These are phyloP conservation scores for Metopia argyrocephala DNA, from an alignment of 2,888 invertebrate genomes.

Conservation along the genomic window DNA sequence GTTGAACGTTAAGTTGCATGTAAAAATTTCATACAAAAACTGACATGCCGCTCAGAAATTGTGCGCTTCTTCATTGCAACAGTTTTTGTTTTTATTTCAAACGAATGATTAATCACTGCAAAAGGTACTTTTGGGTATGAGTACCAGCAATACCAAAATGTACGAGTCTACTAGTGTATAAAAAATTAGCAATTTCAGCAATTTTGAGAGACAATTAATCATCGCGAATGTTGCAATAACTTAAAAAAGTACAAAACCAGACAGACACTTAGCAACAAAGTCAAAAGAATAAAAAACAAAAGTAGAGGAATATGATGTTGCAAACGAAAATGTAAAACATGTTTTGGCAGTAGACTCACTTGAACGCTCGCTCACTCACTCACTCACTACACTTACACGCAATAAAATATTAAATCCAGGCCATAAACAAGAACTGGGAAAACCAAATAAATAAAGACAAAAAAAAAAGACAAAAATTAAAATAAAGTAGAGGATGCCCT, in stretches of 20 bases:
- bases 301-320: background rate
- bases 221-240: conserved; percentile 68
- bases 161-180: conserved; percentile 68
- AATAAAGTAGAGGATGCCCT: conserved; percentile 41
- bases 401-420: conserved; percentile 43
- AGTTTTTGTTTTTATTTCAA: conserved; percentile 52
- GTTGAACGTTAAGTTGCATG: conserved; percentile 34
- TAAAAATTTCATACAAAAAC: conserved; percentile 43
- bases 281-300: background rate
- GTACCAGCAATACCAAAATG: background rate
- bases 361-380: conserved; percentile 34
- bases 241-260: conserved; percentile 63
- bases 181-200: conserved; percentile 79
- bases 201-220: conserved; percentile 79
- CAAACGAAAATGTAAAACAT: conserved; percentile 10
- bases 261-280: conserved; percentile 24
- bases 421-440: conserved; percentile 1
- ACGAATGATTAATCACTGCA: conserved; percentile 62
- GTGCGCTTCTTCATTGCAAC: conserved; percentile 63
- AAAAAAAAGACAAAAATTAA: background rate
- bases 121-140: conserved; percentile 43
- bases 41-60: conserved; percentile 59
- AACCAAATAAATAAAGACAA: background rate
- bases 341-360: conserved; percentile 34
- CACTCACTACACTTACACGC: conserved; percentile 35